Evolutionary conservation across 1,140 invertebrate species (phyloP).

Genomic region (Homalodisca vitripennis): DNA sequence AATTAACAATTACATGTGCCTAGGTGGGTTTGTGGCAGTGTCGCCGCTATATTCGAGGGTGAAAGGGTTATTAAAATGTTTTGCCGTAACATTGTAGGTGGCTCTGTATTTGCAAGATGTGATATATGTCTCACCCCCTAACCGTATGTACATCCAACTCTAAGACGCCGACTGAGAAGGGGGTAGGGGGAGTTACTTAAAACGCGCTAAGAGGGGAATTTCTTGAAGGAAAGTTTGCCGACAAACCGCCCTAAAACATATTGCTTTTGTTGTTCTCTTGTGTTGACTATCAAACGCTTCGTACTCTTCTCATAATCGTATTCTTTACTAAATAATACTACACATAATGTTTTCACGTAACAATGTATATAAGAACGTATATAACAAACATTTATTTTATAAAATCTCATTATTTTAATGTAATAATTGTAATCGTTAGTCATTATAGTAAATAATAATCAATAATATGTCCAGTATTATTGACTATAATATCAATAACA

Average conservation of each 20-base stretch:
- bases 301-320: no score
- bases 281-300: no score
- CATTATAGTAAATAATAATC: no score
- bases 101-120: slow-evolving; percentile 8
- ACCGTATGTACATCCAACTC: not conserved
- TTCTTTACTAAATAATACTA: no score
- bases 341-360: no score
- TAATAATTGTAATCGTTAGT: no score
- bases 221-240: slow-evolving; percentile 16
- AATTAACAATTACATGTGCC: slow-evolving; percentile 19
- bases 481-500: no score
- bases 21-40: no score
- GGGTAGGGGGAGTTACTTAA: slow-evolving; percentile 18
- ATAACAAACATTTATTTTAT: no score
- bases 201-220: slow-evolving; percentile 25
- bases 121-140: slow-evolving; percentile 1
- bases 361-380: no score
- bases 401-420: no score
- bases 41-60: slow-evolving; percentile 5
- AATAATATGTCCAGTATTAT: no score
- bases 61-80: slow-evolving; percentile 21
- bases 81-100: slow-evolving; percentile 8
- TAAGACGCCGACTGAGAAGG: not conserved
- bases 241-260: slow-evolving; percentile 24
- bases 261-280: slow-evolving; percentile 21